Percentiles rank a stretch among this genome's conserved stretches.
Conservation (phyloP, 2,113 vertebrate genomes). For the Coracopsis vasa region DNA sequence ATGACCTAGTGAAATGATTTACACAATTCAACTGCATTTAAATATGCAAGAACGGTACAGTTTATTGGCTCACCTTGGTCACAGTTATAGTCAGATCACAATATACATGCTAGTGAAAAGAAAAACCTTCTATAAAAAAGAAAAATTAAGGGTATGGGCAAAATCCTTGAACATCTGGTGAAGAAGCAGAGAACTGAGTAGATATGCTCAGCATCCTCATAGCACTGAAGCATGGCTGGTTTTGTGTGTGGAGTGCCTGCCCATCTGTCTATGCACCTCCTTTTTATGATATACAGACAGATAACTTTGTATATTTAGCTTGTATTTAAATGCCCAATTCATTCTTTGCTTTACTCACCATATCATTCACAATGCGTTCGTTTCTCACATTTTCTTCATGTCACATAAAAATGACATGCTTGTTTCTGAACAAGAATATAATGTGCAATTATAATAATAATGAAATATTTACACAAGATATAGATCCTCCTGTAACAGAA, state of each 20-base stretch:
- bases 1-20: background rate
- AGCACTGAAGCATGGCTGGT: background rate
- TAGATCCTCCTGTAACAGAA: background rate
- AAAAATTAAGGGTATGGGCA: background rate
- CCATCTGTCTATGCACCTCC: background rate
- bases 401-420: background rate
- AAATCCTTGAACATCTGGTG: background rate
- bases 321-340: background rate
- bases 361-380: background rate
- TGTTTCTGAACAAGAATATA: background rate
- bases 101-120: rapidly evolving
- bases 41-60: background rate
- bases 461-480: background rate
- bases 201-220: background rate
- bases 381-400: background rate
- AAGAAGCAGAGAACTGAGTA: background rate
- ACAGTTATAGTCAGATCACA: background rate
- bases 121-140: background rate
- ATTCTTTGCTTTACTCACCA: background rate
- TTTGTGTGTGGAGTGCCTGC: background rate
- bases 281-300: background rate
- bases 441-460: background rate
- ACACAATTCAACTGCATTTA: background rate
- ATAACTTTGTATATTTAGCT: background rate
- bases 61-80: background rate